These are phyloP conservation scores for Agrochola macilenta DNA, from an alignment of 2,888 invertebrate species.

Conservation along the genomic window DNA sequence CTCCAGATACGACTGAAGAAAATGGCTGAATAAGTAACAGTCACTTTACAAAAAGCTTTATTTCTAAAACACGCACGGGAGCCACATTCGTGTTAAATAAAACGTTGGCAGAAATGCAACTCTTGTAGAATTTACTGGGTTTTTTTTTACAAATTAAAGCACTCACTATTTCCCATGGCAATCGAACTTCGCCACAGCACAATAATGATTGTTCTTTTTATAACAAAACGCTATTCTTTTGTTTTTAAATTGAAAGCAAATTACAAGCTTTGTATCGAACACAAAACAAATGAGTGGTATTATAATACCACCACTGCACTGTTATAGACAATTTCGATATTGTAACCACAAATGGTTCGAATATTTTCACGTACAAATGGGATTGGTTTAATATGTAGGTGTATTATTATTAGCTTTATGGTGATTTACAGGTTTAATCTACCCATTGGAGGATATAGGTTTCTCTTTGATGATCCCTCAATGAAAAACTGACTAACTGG, in stretches of 20 bases:
- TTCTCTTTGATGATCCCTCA: neutral
- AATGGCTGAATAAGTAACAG: neutral
- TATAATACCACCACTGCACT: slow-evolving; percentile 32
- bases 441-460: neutral
- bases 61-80: neutral
- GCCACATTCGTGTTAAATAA: neutral
- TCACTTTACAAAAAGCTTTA: neutral
- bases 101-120: too few relatives aligned
- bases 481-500: neutral
- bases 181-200: slow-evolving; percentile 23
- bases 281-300: slow-evolving; percentile 39
- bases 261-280: slow-evolving; percentile 40
- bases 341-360: slow-evolving; percentile 38
- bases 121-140: neutral
- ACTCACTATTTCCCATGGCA: slow-evolving; percentile 32
- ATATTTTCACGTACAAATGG: slow-evolving; percentile 41
- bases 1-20: neutral
- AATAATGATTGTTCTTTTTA: slow-evolving; percentile 9
- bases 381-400: slow-evolving; percentile 31
- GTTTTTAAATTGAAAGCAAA: slow-evolving; percentile 56
- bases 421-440: slow-evolving; percentile 8
- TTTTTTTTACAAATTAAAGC: slow-evolving; percentile 29
- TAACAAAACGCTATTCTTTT: slow-evolving; percentile 38
- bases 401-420: slow-evolving; percentile 9
- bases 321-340: slow-evolving; percentile 33